Conservation (phyloP, 1,140 invertebrate species). For the Bombus vancouverensis region DNA sequence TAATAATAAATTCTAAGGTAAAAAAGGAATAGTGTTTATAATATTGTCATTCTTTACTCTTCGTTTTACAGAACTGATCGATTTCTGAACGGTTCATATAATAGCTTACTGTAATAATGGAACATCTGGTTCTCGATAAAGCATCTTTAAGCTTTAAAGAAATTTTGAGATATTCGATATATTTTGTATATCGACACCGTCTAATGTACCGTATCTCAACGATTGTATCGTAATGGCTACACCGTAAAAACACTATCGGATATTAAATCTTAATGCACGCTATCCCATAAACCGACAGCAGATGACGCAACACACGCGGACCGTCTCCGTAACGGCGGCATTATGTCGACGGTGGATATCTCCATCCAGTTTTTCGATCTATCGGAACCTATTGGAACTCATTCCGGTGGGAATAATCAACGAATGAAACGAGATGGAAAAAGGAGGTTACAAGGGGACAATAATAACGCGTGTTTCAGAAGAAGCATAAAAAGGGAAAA, state of each 20-base stretch:
- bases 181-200: too few species aligned
- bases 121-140: too few species aligned
- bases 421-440: background rate
- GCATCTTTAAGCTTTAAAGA: too few species aligned
- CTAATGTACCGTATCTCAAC: background rate
- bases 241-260: conserved; percentile 25
- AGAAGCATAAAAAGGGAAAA: background rate
- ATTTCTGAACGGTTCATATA: too few species aligned
- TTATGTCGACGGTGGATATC: background rate
- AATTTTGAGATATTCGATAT: too few species aligned
- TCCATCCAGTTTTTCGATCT: background rate
- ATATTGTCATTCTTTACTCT: too few species aligned
- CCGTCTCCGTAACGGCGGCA: background rate
- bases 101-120: too few species aligned
- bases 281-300: background rate
- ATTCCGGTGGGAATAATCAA: background rate
- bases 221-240: background rate
- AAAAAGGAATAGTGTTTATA: too few species aligned
- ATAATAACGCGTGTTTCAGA: conserved; percentile 25
- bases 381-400: background rate
- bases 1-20: too few species aligned
- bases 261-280: conserved; percentile 32
- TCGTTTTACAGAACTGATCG: too few species aligned
- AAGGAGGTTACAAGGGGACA: background rate
- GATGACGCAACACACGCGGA: background rate